These are phyloP conservation scores for Pristionchus exspectatus DNA, from an alignment of 2,888 invertebrate genomes.

Conservation along the genomic window DNA sequence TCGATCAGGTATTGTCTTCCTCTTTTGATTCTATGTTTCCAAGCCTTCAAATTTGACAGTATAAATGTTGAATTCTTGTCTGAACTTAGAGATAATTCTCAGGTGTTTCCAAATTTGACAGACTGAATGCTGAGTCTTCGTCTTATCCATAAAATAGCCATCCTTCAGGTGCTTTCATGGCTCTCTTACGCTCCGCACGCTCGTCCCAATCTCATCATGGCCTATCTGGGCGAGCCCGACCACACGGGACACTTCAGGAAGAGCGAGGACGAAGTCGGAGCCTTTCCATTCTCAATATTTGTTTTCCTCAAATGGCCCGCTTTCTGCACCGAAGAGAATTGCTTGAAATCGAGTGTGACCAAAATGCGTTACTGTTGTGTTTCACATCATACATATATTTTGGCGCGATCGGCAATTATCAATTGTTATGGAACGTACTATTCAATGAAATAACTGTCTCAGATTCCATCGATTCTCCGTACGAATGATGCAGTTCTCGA, in stretches of 20 bases:
- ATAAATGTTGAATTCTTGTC: too few species aligned
- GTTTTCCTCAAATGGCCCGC: too few species aligned
- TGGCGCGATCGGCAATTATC: too few species aligned
- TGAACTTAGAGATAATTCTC: too few species aligned
- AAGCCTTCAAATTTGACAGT: not conserved
- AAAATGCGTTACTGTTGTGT: too few species aligned
- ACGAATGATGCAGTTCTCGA: conserved; percentile 44
- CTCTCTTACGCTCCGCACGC: not conserved
- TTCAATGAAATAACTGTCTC: not conserved
- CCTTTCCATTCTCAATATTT: not conserved
- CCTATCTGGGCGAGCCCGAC: conserved; percentile 50
- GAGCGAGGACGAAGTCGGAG: conserved; percentile 9
- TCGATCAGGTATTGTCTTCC: conserved; percentile 17
- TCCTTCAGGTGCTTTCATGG: conserved; percentile 42
- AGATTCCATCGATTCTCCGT: conserved; percentile 20
- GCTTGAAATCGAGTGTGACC: not conserved
- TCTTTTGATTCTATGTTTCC: not conserved
- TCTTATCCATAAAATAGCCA: too few species aligned
- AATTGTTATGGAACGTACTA: too few species aligned
- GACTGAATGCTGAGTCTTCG: too few species aligned
- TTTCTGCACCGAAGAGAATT: too few species aligned
- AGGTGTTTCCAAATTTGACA: too few species aligned
- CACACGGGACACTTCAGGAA: conserved; percentile 55
- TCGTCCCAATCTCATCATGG: conserved; percentile 53
- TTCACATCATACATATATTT: too few species aligned